Conservation (phyloP, 2,888 invertebrate species). For the Cerastis leucographa region DNA sequence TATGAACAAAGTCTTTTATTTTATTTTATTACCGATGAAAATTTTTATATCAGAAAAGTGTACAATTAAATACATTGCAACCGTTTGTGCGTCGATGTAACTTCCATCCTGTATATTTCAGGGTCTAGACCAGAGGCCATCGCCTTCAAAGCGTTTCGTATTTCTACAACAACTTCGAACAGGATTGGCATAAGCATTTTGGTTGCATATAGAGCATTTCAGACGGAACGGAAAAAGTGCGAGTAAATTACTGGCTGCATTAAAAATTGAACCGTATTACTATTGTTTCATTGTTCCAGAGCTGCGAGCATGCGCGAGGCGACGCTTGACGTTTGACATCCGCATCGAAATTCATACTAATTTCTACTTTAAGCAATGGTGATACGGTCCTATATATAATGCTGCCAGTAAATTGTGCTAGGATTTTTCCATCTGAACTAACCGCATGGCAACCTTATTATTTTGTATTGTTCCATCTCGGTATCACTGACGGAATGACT, state of each 20-base stretch:
- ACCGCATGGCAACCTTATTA: neutral
- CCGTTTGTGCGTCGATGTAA: no score
- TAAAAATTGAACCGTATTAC: neutral
- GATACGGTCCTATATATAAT: neutral
- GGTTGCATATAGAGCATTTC: neutral
- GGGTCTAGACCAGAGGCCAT: neutral
- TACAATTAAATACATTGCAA: no score
- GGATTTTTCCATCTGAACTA: neutral
- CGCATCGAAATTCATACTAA: neutral
- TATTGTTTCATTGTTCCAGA: neutral
- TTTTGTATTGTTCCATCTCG: neutral
- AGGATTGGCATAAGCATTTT: neutral
- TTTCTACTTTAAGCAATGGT: neutral
- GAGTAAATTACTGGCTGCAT: neutral
- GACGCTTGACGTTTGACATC: neutral
- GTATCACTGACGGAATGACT: no score
- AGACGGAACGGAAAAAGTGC: neutral
- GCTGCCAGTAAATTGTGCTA: neutral
- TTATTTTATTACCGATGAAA: neutral
- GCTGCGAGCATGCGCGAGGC: neutral
- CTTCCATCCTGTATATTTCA: neutral
- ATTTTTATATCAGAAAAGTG: no score
- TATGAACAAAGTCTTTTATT: neutral
- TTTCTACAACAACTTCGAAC: neutral
- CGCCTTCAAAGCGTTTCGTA: neutral